Conservation (phyloP, 2,113 vertebrate genomes). For the Neotragus moschatus region DNA sequence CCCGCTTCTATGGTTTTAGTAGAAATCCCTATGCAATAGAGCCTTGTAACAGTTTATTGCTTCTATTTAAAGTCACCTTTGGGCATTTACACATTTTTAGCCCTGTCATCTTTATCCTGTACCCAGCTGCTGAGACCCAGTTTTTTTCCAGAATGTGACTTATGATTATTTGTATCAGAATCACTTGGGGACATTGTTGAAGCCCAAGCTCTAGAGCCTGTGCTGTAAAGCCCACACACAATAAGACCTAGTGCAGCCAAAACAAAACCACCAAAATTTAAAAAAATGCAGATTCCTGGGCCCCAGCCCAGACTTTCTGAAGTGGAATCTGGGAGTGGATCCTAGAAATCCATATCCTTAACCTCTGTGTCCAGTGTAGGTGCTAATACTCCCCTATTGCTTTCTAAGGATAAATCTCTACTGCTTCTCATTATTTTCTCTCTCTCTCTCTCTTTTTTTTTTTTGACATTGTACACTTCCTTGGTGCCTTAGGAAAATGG, state of each 20-base stretch:
- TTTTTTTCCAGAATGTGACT: conserved; percentile 32
- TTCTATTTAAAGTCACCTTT: conserved; percentile 62
- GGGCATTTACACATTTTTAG: conserved; percentile 60
- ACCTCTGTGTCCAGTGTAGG: not conserved
- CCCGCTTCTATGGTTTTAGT: conserved; percentile 38
- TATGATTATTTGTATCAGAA: conserved; percentile 8
- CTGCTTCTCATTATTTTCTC: not conserved
- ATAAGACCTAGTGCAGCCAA: not conserved
- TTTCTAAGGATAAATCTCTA: not conserved
- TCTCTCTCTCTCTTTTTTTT: not conserved
- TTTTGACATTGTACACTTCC: not conserved
- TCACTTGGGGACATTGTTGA: not conserved
- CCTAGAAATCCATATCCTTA: conserved; percentile 47
- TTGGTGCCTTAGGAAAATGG: not conserved
- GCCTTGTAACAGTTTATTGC: conserved; percentile 59
- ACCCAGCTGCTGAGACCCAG: conserved; percentile 7
- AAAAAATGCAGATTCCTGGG: conserved; percentile 34
- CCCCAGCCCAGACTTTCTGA: not conserved
- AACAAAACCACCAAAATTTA: fast-evolving
- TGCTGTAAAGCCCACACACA: not conserved
- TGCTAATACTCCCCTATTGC: conserved; percentile 11
- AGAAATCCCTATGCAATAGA: conserved; percentile 29
- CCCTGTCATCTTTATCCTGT: conserved; percentile 34
- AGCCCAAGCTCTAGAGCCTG: not conserved
- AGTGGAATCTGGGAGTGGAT: not conserved